Base-by-base conservation (phyloP, 1,140 invertebrate genomes). In the Lepidostoma basale region DNA sequence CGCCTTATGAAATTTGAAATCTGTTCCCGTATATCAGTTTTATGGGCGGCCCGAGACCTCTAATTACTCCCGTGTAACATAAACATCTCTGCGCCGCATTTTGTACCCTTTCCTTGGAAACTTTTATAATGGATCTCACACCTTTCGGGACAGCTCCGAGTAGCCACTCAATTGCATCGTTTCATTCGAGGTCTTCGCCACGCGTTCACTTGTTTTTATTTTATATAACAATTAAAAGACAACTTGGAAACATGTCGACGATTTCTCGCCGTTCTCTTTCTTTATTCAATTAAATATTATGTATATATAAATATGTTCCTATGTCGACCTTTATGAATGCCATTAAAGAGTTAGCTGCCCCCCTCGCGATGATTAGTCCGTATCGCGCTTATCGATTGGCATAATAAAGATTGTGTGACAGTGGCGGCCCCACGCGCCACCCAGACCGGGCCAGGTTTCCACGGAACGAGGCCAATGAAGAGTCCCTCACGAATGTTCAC, bases 401-500 rank as follows among this genome's bases (percentile, higher is more conserved):
- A 33, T 10, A 36, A 56, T 39, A 33, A 56, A 56, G 52, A 49
- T 33, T 56, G 28, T 56, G 28, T 56, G 28, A 36, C 52, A 20
- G 20, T 28, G 10, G n/a, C n/a, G n/a, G 2, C 44, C 45, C n/a
- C 52, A 1, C 33, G 16, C 18, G 18, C 18, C 33, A 9, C 25
- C 10, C 14, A 10, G 54, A 18, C 30, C 28, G 16, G 54, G 54
- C 22, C 36, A 33, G 52, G 52, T 33, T 33, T 2, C 45, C 20
- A n/a, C 28, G 30, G 45, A 49, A 49, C 45, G 45, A 25, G 45
- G 45, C 20, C 22, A 20, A 23, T 44, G 23, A 44, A 25, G 58
- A 26, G 60, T 63, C 60, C 60, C 42, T 47, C 28, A 47, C 60
- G 60, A 64, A 22, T 52, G 45, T 64, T 39, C 63, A 45, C 63